Evolutionary conservation across 1,140 invertebrate genomes (phyloP).

Genomic region (Charaxes varanes): DNA sequence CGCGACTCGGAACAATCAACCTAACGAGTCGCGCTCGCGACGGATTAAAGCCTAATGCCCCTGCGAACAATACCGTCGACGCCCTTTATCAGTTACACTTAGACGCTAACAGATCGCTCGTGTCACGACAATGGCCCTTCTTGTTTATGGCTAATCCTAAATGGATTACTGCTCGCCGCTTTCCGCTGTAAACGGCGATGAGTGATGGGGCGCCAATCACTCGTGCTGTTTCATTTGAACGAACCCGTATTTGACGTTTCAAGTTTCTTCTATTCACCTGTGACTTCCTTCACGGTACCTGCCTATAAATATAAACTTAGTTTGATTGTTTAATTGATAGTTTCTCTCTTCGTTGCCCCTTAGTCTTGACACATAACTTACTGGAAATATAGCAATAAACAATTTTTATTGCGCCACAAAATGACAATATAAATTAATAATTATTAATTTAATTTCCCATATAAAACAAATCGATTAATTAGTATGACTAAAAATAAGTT

Average conservation of each 20-base stretch:
- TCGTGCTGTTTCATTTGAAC: conserved; percentile 5
- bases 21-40: conserved; percentile 65
- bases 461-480: too few relatives aligned
- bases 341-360: too few relatives aligned
- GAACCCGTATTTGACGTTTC: conserved; percentile 1
- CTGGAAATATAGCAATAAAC: too few relatives aligned
- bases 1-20: conserved; percentile 62
- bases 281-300: background rate
- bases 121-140: conserved; percentile 57
- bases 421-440: too few relatives aligned
- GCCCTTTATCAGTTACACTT: conserved; percentile 63
- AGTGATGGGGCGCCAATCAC: conserved; percentile 3
- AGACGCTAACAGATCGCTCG: conserved; percentile 64
- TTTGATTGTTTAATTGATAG: too few relatives aligned
- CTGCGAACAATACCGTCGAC: conserved; percentile 61
- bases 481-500: too few relatives aligned
- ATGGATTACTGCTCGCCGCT: conserved; percentile 51
- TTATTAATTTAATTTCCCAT: too few relatives aligned
- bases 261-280: background rate
- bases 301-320: too few relatives aligned
- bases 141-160: conserved; percentile 68
- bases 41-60: conserved; percentile 66
- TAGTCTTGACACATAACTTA: too few relatives aligned
- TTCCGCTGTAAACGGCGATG: conserved; percentile 1
- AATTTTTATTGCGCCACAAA: too few relatives aligned